Evolutionary conservation across 2,797 vertebrate genomes (phyloP), one percentile per base, ranked within the genome.

Genomic region (Dicrostonyx torquatus): DNA sequence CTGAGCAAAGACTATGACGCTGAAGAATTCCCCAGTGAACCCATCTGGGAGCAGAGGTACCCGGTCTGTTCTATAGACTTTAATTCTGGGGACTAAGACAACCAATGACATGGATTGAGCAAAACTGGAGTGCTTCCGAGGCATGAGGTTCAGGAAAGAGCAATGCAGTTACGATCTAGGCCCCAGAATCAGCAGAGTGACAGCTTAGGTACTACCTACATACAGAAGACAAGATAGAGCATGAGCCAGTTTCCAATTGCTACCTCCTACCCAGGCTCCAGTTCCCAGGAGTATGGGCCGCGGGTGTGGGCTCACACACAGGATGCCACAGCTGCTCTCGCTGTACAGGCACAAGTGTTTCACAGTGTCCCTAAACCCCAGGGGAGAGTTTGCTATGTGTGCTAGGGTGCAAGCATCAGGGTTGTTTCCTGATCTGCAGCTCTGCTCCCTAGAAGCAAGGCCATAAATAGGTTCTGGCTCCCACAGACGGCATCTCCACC

Each of bases 311-410:
- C 82, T 84, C 64, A 68, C 45, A 12, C 31, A 37, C 9, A 22
- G 29, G 24, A 5, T 18, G 15, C 8, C 40, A 66, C 40, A 48
- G 14, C 55, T 75, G 18, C 5, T 66, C 45, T 82, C 10, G 9
- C 77, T 68, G 5, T 5, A 60, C 50, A 53, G 20, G 53, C 22
- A 58, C 7, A 22, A 2, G 4, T 53, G 37, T 11, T 50, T 37
- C 20, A 9, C 0, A 37, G 9, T 50, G 1, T 7, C 13, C 26
- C 17, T 50, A 1, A 6, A 34, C 22, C n/a, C 29, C 10, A 9
- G 17, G 11, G 4, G 8, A 26, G 6, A 40, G 20, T 24, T 22
- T 40, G 13, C 22, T 45, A 2, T 26, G 31, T 40, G 40, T 6
- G 18, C 4, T 40, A 53, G 6, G 50, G 11, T 12, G 26, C 22